Evolutionary conservation across 2,888 invertebrate species (phyloP), one percentile per base, ranked within the genome.

Genomic region (Exephanes ischioxanthus): DNA sequence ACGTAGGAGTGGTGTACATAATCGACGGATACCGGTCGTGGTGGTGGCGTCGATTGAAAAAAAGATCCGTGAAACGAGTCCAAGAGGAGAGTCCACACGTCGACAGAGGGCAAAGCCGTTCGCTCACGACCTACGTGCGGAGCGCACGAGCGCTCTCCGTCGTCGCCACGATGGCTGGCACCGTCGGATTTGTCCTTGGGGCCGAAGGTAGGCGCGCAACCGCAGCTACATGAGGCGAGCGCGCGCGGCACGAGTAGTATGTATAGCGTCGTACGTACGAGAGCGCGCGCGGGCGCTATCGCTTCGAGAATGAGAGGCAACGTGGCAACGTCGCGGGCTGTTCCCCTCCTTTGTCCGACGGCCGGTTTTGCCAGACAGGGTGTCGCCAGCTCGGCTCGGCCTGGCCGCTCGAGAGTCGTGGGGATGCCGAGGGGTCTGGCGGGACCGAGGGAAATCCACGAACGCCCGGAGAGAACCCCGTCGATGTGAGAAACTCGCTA

Each of bases 321-420:
- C 86, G 80, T 90, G 90, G 90, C 89, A 89, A 90, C 89, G 84
- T 83, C 78, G 90, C 88, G 80, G 76, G 79, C 88, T 87, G 90
- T 91, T 90, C 91, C 92, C 92, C 92, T 92, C 92, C 91, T 93
- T 93, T 92, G 92, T 93, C 91, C 97, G 94, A 88, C 93, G 96
- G 93, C 93, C 95, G 96, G 96, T 96, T 96, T 96, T 95, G 96
- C 97, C 97, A 97, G 97, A 97, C 97, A 97, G 97, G 97, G 97
- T 97, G 97, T 97, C 97, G 97, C 97, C 97, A 96, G 96, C 96
- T 96, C 95, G 95, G 96, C 95, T 95, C 96, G 95, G 95, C 96
- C 96, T 96, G 97, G 97, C 97, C 90, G 91, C 90, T 86, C 90
- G 90, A 90, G 90, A 90, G 85, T 88, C 90, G 87, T 72, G 72